Percentiles rank a stretch among this genome's conserved stretches.
phyloP scores from a whole-genome alignment of 2,888 invertebrate species.

The Acleris holmiana region DNA sequence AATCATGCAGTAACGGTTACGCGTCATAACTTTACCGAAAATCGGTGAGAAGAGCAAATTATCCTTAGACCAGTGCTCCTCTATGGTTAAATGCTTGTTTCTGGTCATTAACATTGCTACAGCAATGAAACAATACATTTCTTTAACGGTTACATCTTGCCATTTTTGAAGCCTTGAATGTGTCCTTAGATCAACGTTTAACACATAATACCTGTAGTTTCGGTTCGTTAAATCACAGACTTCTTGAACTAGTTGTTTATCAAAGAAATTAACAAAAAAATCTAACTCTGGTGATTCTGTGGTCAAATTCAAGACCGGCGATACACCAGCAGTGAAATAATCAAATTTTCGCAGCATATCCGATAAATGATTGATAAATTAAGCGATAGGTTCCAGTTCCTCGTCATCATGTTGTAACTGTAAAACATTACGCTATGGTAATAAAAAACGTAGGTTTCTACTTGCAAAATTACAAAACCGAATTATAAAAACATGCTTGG shows the following conservation, averaged over 20 bases:
- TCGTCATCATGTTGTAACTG: too few relatives aligned
- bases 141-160: neutral
- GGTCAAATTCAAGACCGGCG: neutral
- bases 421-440: too few relatives aligned
- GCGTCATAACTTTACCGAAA: slow-evolving; percentile 8
- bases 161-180: neutral
- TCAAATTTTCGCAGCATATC: neutral
- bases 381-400: too few relatives aligned
- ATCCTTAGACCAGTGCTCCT: slow-evolving; percentile 4
- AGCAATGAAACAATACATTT: slow-evolving; percentile 4
- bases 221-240: neutral
- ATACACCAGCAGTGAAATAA: slow-evolving; percentile 4
- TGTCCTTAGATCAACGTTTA: slow-evolving; percentile 1
- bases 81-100: slow-evolving; percentile 7
- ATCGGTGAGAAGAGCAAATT: neutral
- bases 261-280: slow-evolving; percentile 5
- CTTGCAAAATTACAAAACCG: too few relatives aligned
- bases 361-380: too few relatives aligned
- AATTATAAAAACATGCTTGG: too few relatives aligned
- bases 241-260: slow-evolving; percentile 1
- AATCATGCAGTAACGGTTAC: slow-evolving; percentile 35
- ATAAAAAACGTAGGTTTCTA: too few relatives aligned
- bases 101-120: slow-evolving; percentile 14
- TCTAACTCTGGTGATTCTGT: neutral
- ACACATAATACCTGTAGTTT: neutral